A percentile compares a stretch with the other conserved stretches of the same genome.
Evolutionary conservation across 2,113 vertebrate species (phyloP).

Genomic region (Clarias magur): DNA sequence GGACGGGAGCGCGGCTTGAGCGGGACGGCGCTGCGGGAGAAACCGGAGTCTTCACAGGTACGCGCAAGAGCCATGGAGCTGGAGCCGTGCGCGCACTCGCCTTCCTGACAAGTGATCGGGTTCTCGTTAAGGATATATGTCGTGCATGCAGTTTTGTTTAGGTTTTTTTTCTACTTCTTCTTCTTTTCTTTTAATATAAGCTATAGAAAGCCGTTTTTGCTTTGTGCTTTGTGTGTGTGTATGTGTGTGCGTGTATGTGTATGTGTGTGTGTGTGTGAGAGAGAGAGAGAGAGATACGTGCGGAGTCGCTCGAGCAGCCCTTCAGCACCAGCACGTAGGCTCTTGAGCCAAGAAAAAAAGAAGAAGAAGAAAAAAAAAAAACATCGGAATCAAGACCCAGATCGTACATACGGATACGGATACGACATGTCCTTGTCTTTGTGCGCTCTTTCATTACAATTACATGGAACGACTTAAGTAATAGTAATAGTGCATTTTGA

Average conservation of each 20-base stretch:
- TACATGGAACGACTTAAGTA: not conserved
- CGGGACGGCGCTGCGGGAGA: constrained; percentile 13
- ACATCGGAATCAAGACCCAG: constrained; percentile 8
- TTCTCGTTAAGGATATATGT: no score
- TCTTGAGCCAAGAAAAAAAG: not conserved
- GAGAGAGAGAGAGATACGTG: constrained; percentile 3
- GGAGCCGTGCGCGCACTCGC: no score
- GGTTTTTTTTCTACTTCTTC: no score
- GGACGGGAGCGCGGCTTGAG: not conserved
- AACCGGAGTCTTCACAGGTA: constrained; percentile 23
- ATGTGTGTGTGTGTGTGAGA: not conserved
- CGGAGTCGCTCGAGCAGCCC: constrained; percentile 7
- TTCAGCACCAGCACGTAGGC: constrained; percentile 12
- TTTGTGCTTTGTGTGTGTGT: no score
- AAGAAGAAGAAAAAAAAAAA: no score
- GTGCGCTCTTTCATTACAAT: not conserved
- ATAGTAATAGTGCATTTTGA: not conserved
- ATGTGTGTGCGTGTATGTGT: no score
- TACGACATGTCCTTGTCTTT: no score
- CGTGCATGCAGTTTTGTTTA: no score
- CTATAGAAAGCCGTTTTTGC: no score
- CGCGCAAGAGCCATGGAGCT: not conserved
- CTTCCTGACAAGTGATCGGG: no score
- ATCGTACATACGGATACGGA: not conserved
- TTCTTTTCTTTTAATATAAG: no score